phyloP scores from a whole-genome alignment of 2,797 vertebrate genomes.

The Nasua narica region DNA sequence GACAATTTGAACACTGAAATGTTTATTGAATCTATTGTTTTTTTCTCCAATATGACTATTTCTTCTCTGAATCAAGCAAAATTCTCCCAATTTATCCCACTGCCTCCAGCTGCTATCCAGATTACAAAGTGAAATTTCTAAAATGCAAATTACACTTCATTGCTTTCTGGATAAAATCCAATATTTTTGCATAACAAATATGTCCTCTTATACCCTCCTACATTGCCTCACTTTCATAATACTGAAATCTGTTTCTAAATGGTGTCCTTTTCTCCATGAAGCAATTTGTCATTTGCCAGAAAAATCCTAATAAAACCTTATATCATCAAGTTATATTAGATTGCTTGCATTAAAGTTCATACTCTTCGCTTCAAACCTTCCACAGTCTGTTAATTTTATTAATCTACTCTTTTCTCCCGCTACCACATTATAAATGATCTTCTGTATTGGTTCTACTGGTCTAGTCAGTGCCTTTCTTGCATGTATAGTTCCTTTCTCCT shows the following conservation, averaged over 20 bases:
- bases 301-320: neutral
- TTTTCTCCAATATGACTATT: neutral
- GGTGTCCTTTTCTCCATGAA: neutral
- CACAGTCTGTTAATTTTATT: neutral
- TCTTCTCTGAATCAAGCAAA: neutral
- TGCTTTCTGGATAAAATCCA: neutral
- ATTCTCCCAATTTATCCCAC: neutral
- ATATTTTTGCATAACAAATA: neutral
- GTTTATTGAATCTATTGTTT: neutral
- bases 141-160: neutral
- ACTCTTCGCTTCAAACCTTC: neutral
- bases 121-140: neutral
- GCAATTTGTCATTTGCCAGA: neutral
- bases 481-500: neutral
- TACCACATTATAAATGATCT: neutral
- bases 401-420: neutral
- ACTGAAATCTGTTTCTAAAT: neutral
- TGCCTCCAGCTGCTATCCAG: neutral
- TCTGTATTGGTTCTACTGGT: neutral
- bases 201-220: neutral
- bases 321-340: neutral
- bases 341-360: neutral
- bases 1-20: neutral
- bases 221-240: neutral
- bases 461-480: neutral